A percentile compares a stretch with the other conserved stretches of the same genome.
These are phyloP conservation scores for Emberiza fucata DNA, from an alignment of 2,113 vertebrate genomes.

Conservation along the genomic window DNA sequence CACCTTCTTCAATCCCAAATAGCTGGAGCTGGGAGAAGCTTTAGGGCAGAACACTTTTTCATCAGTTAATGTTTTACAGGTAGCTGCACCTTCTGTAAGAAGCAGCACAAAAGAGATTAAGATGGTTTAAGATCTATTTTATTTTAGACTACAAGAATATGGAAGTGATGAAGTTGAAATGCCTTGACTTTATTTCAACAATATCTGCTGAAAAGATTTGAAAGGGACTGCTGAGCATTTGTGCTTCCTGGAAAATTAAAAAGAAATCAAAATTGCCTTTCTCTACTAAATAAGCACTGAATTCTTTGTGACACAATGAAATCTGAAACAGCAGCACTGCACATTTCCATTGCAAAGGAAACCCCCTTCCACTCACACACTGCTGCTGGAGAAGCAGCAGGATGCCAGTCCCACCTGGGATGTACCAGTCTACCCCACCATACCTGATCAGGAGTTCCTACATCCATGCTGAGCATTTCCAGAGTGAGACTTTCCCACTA, in stretches of 20 bases:
- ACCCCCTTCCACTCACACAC: accelerated
- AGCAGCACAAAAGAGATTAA: neutral
- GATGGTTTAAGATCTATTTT: neutral
- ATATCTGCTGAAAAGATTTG: neutral
- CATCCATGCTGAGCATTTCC: neutral
- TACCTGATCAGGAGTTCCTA: neutral
- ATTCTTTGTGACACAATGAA: neutral
- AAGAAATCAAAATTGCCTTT: neutral
- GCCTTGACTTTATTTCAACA: neutral
- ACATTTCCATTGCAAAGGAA: neutral
- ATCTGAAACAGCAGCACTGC: neutral
- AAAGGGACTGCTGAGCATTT: neutral
- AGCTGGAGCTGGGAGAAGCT: neutral
- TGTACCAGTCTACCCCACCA: neutral
- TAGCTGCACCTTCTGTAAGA: neutral
- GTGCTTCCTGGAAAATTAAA: neutral
- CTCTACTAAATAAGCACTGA: neutral
- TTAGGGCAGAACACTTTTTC: neutral
- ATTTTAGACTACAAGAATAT: neutral
- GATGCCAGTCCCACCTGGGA: neutral
- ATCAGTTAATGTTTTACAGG: neutral
- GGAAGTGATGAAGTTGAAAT: neutral
- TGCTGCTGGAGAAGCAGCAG: neutral
- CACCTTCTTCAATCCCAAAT: neutral
- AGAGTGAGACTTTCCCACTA: neutral